Evolutionary conservation across 2,888 invertebrate species (phyloP).

Genomic region (Parasteatoda lunata): DNA sequence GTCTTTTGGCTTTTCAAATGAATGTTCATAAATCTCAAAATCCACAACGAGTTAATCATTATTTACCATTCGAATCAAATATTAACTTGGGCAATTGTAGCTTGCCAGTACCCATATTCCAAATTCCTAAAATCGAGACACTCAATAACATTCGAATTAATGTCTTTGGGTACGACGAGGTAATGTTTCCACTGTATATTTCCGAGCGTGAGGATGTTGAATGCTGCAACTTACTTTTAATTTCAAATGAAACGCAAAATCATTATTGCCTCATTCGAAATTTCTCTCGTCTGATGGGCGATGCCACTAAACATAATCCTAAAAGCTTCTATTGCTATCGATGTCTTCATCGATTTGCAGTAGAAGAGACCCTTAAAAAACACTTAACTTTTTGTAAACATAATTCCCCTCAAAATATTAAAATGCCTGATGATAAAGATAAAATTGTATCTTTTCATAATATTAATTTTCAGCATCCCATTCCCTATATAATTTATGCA

Average conservation of each 20-base stretch:
- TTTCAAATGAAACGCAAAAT: not conserved
- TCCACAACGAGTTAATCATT: no score
- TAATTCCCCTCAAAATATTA: no score
- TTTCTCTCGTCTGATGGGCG: not conserved
- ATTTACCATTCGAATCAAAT: not conserved
- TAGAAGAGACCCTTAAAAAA: no score
- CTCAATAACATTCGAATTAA: slow-evolving; percentile 4
- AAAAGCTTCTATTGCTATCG: no score
- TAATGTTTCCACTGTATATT: not conserved
- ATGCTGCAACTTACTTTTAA: not conserved
- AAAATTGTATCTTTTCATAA: no score
- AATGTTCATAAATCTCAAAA: no score
- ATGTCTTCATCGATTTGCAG: no score
- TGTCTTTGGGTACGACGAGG: not conserved
- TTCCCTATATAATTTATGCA: no score
- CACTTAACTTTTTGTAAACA: no score
- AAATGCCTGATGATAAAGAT: no score
- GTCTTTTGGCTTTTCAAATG: not conserved
- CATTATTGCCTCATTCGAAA: slow-evolving; percentile 1
- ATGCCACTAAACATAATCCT: no score
- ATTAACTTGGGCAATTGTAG: not conserved
- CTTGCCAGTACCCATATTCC: not conserved
- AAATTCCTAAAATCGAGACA: not conserved
- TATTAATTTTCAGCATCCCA: no score
- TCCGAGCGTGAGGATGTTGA: not conserved